Conservation (phyloP, 2,888 invertebrate genomes). For the Calliphora vomitoria region DNA sequence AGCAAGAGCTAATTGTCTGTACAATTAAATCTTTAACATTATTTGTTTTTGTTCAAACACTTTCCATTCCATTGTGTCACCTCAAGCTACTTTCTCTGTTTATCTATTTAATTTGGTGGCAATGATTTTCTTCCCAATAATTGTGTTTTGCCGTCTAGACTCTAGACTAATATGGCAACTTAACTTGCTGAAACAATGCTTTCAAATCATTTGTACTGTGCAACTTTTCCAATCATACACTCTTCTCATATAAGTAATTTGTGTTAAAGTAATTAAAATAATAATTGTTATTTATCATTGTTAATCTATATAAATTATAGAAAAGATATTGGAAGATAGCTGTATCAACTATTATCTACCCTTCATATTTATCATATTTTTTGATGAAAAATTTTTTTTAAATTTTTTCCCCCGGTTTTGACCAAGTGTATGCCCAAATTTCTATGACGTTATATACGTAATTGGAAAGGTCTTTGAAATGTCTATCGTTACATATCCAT, state of each 20-base stretch:
- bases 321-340: no score
- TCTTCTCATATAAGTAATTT: no score
- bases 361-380: no score
- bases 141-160: not conserved
- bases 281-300: not conserved
- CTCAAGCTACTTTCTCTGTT: constrained; percentile 16
- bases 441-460: no score
- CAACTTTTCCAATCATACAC: not conserved
- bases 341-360: no score
- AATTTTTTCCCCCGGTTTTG: no score
- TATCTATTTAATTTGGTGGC: constrained; percentile 14
- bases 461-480: no score
- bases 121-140: constrained; percentile 7
- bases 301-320: not conserved
- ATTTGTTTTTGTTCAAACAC: not conserved
- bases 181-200: not conserved
- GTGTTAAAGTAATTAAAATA: not conserved
- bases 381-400: no score
- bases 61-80: not conserved
- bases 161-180: not conserved
- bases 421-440: no score
- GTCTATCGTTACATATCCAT: no score
- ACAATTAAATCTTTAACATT: not conserved
- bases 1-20: not conserved
- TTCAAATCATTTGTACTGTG: not conserved